Base-by-base conservation (phyloP, 2,797 vertebrate species). In the Pitangus sulphuratus region DNA sequence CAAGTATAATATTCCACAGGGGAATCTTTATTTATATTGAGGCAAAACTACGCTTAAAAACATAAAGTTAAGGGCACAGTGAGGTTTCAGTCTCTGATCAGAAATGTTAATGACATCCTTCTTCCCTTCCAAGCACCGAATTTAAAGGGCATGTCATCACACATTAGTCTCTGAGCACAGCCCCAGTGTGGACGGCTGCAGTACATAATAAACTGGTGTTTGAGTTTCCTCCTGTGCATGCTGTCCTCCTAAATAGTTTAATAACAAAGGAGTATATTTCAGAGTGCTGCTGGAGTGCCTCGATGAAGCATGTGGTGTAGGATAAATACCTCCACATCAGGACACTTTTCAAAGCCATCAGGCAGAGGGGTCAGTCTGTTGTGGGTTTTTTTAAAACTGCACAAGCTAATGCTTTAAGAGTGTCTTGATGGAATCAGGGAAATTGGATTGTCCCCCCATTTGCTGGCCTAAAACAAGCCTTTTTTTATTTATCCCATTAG, bases 361-460 rank as follows among this genome's bases (percentile, higher is more conserved):
- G 94, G 97, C 96, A 97, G 96, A 97, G 94, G 98, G 98, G 99
- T 99, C 98, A 98, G 97, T 21, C 95, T 97, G 98, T 78, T 97
- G 93, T 91, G 70, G 37, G 8, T 92, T 97, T 95, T 96, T 98
- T 97, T 31, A 47, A 84, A 97, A 98, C 98, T 97, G 97, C 97
- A 96, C 97, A 96, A 98, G 98, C 98, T 99, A 99, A 99, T 99
- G 98, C 98, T 98, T 98, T 98, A 97, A 98, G 97, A 98, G 97
- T 98, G 98, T 98, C 98, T 99, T 99, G 99, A 99, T 99, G 98
- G 99, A 99, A 99, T 99, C 98, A 99, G 98, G 98, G 98, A 99
- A 99, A 99, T 99, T 99, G 99, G 99, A 99, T 99, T 99, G 99
- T 99, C 97, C 98, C 98, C 98, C 99, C 98, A 99, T 99, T 99